phyloP scores from a whole-genome alignment of 1,140 invertebrate genomes.

The Danaus melanippus region DNA sequence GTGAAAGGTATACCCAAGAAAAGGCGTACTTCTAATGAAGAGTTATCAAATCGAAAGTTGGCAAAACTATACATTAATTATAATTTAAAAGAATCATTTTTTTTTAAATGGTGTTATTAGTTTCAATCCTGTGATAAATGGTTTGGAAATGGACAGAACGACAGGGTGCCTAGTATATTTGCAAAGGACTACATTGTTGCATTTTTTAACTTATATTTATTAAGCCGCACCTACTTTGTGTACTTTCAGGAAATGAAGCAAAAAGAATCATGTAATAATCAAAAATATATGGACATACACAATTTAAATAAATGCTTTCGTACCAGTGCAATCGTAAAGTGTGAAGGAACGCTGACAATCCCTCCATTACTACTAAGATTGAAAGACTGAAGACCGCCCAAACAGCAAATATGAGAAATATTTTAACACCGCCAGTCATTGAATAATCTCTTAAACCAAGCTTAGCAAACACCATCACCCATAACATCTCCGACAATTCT shows the following conservation, averaged over 20 bases:
- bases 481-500: constrained; percentile 96
- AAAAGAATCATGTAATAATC: background rate
- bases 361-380: constrained; percentile 95
- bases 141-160: too few relatives aligned
- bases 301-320: constrained; percentile 7
- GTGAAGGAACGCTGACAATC: constrained; percentile 93
- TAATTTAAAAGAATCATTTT: too few relatives aligned
- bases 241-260: background rate
- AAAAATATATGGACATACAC: too few relatives aligned
- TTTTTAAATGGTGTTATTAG: too few relatives aligned
- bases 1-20: too few relatives aligned
- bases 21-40: too few relatives aligned
- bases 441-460: constrained; percentile 64
- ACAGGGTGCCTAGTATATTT: too few relatives aligned
- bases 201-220: too few relatives aligned
- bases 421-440: constrained; percentile 73
- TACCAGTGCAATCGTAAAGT: constrained; percentile 91
- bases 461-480: constrained; percentile 88
- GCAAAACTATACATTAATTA: too few relatives aligned
- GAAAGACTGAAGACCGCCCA: constrained; percentile 87
- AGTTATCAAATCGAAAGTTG: too few relatives aligned
- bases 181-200: too few relatives aligned
- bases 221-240: too few relatives aligned
- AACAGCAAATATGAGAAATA: constrained; percentile 82
- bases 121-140: background rate